These are phyloP conservation scores for Notospermus geniculatus DNA, from an alignment of 1,140 invertebrate genomes.

Conservation along the genomic window DNA sequence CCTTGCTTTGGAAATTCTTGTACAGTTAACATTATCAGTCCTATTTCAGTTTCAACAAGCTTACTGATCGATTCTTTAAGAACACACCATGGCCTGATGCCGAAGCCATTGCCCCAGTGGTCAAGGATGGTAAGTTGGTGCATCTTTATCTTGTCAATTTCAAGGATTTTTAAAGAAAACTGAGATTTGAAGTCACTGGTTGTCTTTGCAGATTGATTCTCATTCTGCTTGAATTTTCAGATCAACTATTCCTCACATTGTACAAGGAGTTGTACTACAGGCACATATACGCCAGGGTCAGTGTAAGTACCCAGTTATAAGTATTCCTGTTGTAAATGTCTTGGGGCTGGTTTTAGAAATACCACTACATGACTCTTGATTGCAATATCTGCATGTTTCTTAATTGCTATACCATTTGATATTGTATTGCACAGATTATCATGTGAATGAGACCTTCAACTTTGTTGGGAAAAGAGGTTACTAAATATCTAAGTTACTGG, in stretches of 20 bases:
- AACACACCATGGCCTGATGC: slow-evolving; percentile 88
- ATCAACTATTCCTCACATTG: slow-evolving; percentile 79
- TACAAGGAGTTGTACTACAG: slow-evolving; percentile 98
- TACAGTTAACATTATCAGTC: background rate
- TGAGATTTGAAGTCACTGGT: background rate
- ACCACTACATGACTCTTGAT: too few relatives aligned
- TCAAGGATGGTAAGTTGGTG: slow-evolving; percentile 48
- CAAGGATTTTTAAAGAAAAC: background rate
- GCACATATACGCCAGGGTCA: slow-evolving; percentile 84
- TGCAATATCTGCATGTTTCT: too few relatives aligned
- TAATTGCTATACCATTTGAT: too few relatives aligned
- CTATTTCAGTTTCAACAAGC: slow-evolving; percentile 66
- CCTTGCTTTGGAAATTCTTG: too few relatives aligned
- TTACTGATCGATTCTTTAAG: slow-evolving; percentile 90
- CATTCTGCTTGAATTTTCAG: slow-evolving; percentile 37
- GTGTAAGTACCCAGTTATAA: slow-evolving; percentile 34
- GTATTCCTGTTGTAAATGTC: too few relatives aligned
- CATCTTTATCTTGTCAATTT: background rate
- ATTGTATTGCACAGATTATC: too few relatives aligned
- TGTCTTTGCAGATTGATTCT: slow-evolving; percentile 3
- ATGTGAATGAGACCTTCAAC: too few relatives aligned
- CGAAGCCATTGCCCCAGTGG: slow-evolving; percentile 68
- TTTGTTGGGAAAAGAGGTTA: too few relatives aligned
- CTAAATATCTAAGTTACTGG: too few relatives aligned
- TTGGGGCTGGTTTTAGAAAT: too few relatives aligned